phyloP scores from a whole-genome alignment of 2,888 invertebrate genomes.

The Luperina testacea region DNA sequence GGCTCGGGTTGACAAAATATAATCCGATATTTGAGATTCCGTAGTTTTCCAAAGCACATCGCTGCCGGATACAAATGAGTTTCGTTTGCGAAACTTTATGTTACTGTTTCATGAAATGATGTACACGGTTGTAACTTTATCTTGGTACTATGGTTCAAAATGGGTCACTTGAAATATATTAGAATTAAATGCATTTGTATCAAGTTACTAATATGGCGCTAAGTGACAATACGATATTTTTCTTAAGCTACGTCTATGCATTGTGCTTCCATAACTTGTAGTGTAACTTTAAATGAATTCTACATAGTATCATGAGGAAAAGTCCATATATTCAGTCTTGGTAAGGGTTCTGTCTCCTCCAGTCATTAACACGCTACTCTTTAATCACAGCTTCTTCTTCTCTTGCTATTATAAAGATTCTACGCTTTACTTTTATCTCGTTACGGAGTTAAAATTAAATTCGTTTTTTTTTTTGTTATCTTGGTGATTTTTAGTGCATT shows the following conservation, averaged over 20 bases:
- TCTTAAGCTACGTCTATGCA: slow-evolving; percentile 49
- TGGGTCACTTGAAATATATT: slow-evolving; percentile 58
- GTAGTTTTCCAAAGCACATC: slow-evolving; percentile 86
- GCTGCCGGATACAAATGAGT: slow-evolving; percentile 76
- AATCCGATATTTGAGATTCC: slow-evolving; percentile 58
- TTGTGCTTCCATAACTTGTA: slow-evolving; percentile 57
- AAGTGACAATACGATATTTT: slow-evolving; percentile 50
- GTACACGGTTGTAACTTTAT: slow-evolving; percentile 76
- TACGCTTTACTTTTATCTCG: slow-evolving; percentile 72
- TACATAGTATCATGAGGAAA: slow-evolving; percentile 61
- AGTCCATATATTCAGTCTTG: slow-evolving; percentile 59
- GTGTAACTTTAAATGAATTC: slow-evolving; percentile 37
- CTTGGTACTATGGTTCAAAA: slow-evolving; percentile 71
- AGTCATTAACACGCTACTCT: slow-evolving; percentile 80
- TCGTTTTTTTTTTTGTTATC: slow-evolving; percentile 65
- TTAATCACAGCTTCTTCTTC: slow-evolving; percentile 79
- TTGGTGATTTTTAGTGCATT: slow-evolving; percentile 77
- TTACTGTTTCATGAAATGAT: slow-evolving; percentile 74
- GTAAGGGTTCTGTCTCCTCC: slow-evolving; percentile 77
- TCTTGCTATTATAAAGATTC: slow-evolving; percentile 74
- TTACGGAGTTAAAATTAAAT: slow-evolving; percentile 59
- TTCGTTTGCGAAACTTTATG: slow-evolving; percentile 66
- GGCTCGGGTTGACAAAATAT: slow-evolving; percentile 59
- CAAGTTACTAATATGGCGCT: slow-evolving; percentile 59
- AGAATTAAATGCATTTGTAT: slow-evolving; percentile 58